Base-by-base conservation (phyloP, 2,113 vertebrate species). In the Eretmochelys imbricata region DNA sequence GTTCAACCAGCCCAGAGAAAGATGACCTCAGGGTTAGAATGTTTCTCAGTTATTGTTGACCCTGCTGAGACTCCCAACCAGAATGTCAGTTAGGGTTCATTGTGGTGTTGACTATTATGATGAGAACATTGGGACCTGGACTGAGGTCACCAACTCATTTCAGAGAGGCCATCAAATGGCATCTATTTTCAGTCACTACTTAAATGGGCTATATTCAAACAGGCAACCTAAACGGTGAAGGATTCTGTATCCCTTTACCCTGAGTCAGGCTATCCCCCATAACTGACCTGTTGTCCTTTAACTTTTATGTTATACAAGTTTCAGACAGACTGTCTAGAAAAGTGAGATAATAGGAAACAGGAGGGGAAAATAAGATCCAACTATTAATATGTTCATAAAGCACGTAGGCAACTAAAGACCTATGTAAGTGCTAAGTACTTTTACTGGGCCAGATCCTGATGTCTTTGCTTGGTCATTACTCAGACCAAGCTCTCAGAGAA, bases 381-480 rank as follows among this genome's bases (percentile, higher is more conserved):
- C 38, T 1, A 8, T 0, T 2, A 88, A 20, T 1, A 24, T n/a
- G 11, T 1, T 0, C 12, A 0, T 2, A 27, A 87, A 38, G 57
- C 1, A 4, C 10, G 22, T 5, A 1, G 29, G 5, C 3, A 72
- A 38, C 10, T 22, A 12, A 72, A 6, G 13, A 6, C 11, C 29
- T 65, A 35, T 65, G 35, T 35, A 65, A 65, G 62, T 27, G 10
- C 31, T n/a, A 35, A 35, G 35, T 65, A 35, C n/a, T 65, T 65
- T 35, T 31, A 65, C 9, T 57, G 62, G 62, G 31, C 35, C 62
- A 92, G 51, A 84, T 80, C 2, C 20, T 4, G 6, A 50, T 4
- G 6, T 0, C 16, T 89, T 76, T 80, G 4, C 72, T 69, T 78
- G 35, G 20, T 65, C 53, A 0, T 16, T 6, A 22, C 50, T 46